A percentile compares a stretch with the other conserved stretches of the same genome.
Conservation (phyloP, 2,797 vertebrate genomes). For the Falco biarmicus region DNA sequence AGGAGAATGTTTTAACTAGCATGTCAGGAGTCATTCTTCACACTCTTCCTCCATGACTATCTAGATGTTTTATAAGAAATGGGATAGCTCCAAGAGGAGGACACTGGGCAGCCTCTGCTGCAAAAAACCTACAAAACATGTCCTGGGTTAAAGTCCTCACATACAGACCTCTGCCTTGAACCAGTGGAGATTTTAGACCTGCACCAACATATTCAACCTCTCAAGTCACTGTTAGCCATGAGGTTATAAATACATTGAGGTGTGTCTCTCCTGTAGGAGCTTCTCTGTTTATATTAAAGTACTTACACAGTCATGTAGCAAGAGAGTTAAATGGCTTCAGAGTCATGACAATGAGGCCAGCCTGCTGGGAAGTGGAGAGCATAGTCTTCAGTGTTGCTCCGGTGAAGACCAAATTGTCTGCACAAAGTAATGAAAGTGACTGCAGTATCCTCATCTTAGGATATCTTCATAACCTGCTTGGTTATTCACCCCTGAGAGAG, state of each 20-base stretch:
- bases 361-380: neutral
- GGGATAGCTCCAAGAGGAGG: neutral
- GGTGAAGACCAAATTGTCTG: neutral
- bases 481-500: neutral
- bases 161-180: neutral
- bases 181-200: neutral
- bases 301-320: neutral
- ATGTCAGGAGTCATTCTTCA: constrained; percentile 33
- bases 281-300: neutral
- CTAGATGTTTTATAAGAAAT: constrained; percentile 8
- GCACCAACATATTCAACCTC: neutral
- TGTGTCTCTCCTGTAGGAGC: neutral
- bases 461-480: neutral
- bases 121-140: neutral
- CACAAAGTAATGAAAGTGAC: neutral
- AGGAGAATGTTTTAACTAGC: constrained; percentile 51
- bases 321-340: neutral
- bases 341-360: neutral
- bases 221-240: neutral
- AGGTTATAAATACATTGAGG: neutral
- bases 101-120: neutral
- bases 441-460: neutral
- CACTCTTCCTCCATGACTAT: constrained; percentile 20
- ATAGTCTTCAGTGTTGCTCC: neutral
- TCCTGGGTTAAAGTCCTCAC: neutral